Evolutionary conservation across 92 coral and sea anemone genomes (phyloP), one percentile per base, ranked within the genome.

Genomic region (Paramuricea clavata): DNA sequence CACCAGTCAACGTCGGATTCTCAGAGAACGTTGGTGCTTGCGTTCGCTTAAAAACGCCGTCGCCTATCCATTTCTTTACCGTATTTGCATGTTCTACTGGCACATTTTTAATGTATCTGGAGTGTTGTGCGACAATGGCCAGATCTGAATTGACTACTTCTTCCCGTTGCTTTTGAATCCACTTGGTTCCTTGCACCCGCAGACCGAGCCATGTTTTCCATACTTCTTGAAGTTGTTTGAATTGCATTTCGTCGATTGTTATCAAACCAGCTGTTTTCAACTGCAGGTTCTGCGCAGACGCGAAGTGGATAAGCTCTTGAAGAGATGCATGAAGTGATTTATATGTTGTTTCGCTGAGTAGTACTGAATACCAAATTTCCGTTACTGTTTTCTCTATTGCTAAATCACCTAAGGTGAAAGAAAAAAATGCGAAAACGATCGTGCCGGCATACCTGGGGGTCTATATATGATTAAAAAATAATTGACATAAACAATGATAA

Each of bases 351-450:
- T 77, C 88, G 32, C 90, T 89, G 32, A 93, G 90, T 25, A 78
- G 49, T 49, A 87, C 62, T 23, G 98, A 94, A 73, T 94, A 94
- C 98, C 95, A 94, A 13, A 92, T 88, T 74, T 94, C 95, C 41
- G 93, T 92, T 41, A 92, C 93, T 31, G 94, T 69, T 49, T 83
- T 69, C 49, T 93, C 89, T 15, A 71, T 81, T 6, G 76, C 76
- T 21, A 74, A 65, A 3, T 76, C 81, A 49, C 81, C 49, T 41
- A 27, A 47, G 19, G 10, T 47, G 54, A 15, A 47, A 47, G 19
- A 17, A 6, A 15, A 47, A 36, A 36, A 2, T 36, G 8, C 3
- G 42, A 36, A 36, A 36, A n/a, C n/a, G n/a, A n/a, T n/a, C n/a
- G n/a, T n/a, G n/a, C n/a, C n/a, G n/a, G n/a, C n/a, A n/a, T n/a